phyloP scores from a whole-genome alignment of 2,888 invertebrate genomes.

The Ormyrus labotus region DNA sequence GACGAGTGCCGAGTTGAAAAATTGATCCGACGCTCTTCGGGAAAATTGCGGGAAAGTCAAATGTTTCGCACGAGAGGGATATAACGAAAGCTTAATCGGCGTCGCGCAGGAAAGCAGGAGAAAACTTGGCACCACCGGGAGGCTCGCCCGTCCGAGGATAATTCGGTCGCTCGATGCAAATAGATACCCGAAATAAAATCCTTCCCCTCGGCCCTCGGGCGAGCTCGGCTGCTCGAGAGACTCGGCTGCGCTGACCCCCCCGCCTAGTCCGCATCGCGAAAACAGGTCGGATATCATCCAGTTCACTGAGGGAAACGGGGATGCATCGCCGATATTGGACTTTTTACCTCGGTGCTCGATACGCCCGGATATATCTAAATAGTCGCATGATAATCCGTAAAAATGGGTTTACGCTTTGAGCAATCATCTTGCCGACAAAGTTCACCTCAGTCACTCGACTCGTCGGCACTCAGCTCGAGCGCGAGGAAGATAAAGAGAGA shows the following conservation, averaged over 20 bases:
- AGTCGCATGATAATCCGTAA: too few species aligned
- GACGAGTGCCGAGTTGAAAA: background rate
- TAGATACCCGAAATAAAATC: slow-evolving; percentile 65
- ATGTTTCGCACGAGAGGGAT: too few species aligned
- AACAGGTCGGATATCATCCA: too few species aligned
- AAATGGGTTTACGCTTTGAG: too few species aligned
- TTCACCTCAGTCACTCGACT: background rate
- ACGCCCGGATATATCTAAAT: too few species aligned
- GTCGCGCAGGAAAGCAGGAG: background rate
- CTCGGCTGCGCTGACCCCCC: too few species aligned
- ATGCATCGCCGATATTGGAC: too few species aligned
- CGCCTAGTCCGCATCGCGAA: too few species aligned
- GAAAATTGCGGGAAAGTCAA: background rate
- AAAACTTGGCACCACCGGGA: slow-evolving; percentile 11
- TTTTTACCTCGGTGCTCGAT: too few species aligned
- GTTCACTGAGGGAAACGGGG: too few species aligned
- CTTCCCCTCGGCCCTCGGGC: slow-evolving; percentile 9
- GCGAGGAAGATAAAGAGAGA: slow-evolving; percentile 35
- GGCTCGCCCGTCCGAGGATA: slow-evolving; percentile 22
- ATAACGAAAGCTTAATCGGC: background rate
- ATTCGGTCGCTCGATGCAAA: slow-evolving; percentile 59
- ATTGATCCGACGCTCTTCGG: too few species aligned
- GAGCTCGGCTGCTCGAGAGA: too few species aligned
- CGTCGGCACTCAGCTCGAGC: slow-evolving; percentile 1
- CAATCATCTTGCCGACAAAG: background rate